Evolutionary conservation across 2,888 invertebrate genomes (phyloP).

Genomic region (Cheilosia impressa): DNA sequence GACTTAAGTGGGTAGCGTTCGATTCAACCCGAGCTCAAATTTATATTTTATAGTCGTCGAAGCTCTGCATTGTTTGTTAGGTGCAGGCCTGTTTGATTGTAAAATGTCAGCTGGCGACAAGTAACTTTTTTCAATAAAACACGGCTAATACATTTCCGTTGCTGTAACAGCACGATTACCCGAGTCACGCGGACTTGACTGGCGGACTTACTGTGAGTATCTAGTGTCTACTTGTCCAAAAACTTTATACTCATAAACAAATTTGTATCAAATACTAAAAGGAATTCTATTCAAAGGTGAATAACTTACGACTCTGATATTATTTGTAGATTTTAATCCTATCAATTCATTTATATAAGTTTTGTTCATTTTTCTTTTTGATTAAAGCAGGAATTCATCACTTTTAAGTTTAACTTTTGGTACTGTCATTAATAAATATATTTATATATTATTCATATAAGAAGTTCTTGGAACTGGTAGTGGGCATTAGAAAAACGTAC

Average conservation of each 20-base stretch:
- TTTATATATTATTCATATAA: conserved; percentile 31
- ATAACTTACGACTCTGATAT: conserved; percentile 19
- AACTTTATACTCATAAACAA: background rate
- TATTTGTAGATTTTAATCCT: conserved; percentile 16
- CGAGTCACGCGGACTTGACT: background rate
- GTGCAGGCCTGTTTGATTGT: no score
- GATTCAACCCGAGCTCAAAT: no score
- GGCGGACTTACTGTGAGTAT: conserved; percentile 12
- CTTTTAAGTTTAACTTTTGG: conserved; percentile 69
- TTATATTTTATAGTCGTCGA: no score
- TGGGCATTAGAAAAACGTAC: conserved; percentile 68
- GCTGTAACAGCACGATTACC: no score
- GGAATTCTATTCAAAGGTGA: conserved; percentile 13
- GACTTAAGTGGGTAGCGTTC: no score
- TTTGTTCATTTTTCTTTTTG: conserved; percentile 18
- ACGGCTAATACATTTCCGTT: no score
- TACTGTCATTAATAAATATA: conserved; percentile 53
- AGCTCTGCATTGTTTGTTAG: no score
- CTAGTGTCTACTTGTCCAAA: background rate
- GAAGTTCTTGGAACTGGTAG: conserved; percentile 67
- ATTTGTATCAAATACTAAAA: conserved; percentile 30
- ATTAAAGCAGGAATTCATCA: conserved; percentile 72
- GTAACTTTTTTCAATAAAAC: no score
- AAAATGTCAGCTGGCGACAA: no score
- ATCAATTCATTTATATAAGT: conserved; percentile 20